These are phyloP conservation scores for Watersipora subatra DNA, from an alignment of 1,140 invertebrate species.

Conservation along the genomic window DNA sequence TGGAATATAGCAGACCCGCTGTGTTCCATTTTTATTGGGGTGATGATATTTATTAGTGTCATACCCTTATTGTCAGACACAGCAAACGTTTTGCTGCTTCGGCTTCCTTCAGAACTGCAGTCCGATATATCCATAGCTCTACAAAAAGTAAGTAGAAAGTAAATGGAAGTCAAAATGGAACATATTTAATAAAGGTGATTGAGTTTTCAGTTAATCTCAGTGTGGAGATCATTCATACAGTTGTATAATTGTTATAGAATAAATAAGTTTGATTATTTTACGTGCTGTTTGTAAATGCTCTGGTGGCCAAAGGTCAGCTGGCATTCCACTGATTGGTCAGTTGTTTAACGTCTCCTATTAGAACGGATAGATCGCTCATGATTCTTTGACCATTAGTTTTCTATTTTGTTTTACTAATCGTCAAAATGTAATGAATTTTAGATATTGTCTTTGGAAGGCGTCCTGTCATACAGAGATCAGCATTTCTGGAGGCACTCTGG, in stretches of 20 bases:
- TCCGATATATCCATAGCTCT: conserved; percentile 20
- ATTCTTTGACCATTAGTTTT: not conserved
- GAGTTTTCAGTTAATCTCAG: not conserved
- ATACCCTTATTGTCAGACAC: conserved; percentile 47
- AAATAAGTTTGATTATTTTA: not conserved
- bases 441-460: conserved; percentile 39
- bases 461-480: conserved; percentile 38
- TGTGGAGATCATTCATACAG: not conserved
- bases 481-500: conserved; percentile 43
- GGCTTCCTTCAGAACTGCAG: conserved; percentile 25
- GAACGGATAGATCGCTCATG: not conserved
- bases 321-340: too few relatives aligned
- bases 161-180: not conserved
- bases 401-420: not conserved
- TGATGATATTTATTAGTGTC: conserved; percentile 48
- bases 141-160: conserved; percentile 22
- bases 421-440: conserved; percentile 16
- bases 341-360: too few relatives aligned
- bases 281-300: not conserved
- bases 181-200: not conserved
- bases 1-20: conserved; percentile 51
- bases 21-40: conserved; percentile 51
- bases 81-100: conserved; percentile 39
- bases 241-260: not conserved
- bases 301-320: too few relatives aligned